These are phyloP conservation scores for Leptoclinus maculatus DNA, from an alignment of 2,797 vertebrate species.

Conservation along the genomic window DNA sequence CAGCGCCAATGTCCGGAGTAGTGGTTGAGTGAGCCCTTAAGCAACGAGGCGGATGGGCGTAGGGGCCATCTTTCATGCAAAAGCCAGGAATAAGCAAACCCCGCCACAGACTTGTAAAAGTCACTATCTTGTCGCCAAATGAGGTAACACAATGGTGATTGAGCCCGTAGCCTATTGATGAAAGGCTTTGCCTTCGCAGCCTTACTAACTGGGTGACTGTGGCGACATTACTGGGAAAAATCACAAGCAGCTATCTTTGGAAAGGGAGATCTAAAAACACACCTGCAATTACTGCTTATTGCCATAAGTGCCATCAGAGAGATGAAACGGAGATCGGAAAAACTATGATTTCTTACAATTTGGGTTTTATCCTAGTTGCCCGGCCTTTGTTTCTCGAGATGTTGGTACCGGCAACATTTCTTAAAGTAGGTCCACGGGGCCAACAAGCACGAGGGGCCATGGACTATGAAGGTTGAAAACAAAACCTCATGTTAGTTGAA, in stretches of 20 bases:
- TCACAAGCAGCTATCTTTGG: background rate
- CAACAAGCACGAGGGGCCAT: background rate
- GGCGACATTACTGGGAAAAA: background rate
- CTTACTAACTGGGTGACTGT: background rate
- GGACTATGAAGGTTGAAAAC: background rate
- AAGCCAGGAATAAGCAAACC: background rate
- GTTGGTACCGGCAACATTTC: background rate
- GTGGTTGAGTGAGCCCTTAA: background rate
- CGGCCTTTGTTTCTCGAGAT: background rate
- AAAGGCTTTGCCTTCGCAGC: background rate
- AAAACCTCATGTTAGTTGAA: background rate
- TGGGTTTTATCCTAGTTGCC: background rate
- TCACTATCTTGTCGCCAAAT: background rate
- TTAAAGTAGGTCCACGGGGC: background rate
- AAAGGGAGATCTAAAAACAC: background rate
- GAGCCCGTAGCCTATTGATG: background rate
- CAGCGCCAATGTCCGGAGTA: background rate
- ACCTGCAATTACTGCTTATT: background rate
- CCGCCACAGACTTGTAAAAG: background rate
- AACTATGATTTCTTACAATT: background rate
- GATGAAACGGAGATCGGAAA: background rate
- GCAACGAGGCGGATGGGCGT: background rate
- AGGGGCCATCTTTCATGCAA: background rate
- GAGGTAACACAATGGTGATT: background rate
- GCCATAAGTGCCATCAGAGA: background rate